A percentile compares a stretch with the other conserved stretches of the same genome.
phyloP scores from a whole-genome alignment of 2,797 vertebrate genomes.

The Decapterus maruadsi region DNA sequence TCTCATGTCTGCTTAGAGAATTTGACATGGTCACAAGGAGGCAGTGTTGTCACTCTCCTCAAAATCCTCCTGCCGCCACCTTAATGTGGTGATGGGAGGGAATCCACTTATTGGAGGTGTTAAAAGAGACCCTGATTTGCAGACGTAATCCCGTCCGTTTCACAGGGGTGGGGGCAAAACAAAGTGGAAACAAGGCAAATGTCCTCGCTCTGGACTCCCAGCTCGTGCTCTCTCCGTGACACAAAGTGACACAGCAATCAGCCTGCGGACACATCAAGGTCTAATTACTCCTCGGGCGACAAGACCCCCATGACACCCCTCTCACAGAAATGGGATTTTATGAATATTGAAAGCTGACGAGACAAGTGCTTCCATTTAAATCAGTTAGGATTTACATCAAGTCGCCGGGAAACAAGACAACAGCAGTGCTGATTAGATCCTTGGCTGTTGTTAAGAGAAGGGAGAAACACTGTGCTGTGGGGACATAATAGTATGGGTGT shows the following conservation, averaged over 20 bases:
- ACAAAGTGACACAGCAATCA: constrained; percentile 52
- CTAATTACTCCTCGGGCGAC: constrained; percentile 74
- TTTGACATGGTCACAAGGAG: constrained; percentile 77
- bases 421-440: constrained; percentile 20
- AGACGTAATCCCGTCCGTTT: constrained; percentile 25
- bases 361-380: constrained; percentile 53
- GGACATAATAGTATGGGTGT: constrained; percentile 34
- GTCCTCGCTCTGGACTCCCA: constrained; percentile 11
- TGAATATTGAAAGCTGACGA: constrained; percentile 66
- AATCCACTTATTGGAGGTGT: constrained; percentile 30
- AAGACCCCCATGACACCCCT: constrained; percentile 35
- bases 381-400: constrained; percentile 54
- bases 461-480: constrained; percentile 17
- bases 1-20: constrained; percentile 19
- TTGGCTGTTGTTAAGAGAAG: constrained; percentile 18
- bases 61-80: background rate
- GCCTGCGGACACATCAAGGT: constrained; percentile 52
- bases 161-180: background rate
- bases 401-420: background rate
- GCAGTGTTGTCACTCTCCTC: constrained; percentile 82
- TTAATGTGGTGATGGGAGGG: background rate
- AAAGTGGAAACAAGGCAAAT: background rate
- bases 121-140: constrained; percentile 32
- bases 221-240: constrained; percentile 22
- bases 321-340: constrained; percentile 48